Evolutionary conservation across 1,140 invertebrate genomes (phyloP).

Genomic region (Brachionus rubens): DNA sequence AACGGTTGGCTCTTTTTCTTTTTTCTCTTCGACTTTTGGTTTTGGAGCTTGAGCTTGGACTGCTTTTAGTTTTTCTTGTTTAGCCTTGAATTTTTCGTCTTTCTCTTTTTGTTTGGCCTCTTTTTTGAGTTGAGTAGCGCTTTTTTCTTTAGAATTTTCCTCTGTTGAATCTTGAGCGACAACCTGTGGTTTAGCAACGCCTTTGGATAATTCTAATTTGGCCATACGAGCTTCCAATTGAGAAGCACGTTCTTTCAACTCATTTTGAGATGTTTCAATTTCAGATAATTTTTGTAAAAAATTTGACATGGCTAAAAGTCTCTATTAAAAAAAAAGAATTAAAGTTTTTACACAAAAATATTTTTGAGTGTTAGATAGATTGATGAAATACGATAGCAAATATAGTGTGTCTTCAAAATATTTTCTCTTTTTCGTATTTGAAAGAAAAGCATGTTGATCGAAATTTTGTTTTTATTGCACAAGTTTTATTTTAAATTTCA

Average conservation of each 20-base stretch:
- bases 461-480: too few species aligned
- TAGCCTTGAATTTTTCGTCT: constrained; percentile 80
- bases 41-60: constrained; percentile 48
- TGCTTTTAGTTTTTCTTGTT: constrained; percentile 67
- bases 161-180: not conserved
- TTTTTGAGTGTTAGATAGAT: too few species aligned
- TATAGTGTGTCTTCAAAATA: too few species aligned
- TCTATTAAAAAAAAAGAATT: too few species aligned
- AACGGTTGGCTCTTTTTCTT: constrained; percentile 1
- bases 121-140: constrained; percentile 54
- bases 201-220: not conserved
- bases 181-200: not conserved
- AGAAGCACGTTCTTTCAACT: not conserved
- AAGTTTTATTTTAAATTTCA: too few species aligned
- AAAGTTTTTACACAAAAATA: too few species aligned
- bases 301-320: too few species aligned
- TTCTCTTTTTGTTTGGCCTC: constrained; percentile 55
- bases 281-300: not conserved
- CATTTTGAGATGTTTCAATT: not conserved
- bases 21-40: constrained; percentile 42
- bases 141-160: constrained; percentile 3
- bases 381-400: too few species aligned
- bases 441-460: too few species aligned
- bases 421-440: too few species aligned
- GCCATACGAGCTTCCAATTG: not conserved